Conservation (phyloP, 2,888 invertebrate species). For the Drosophila birchii region DNA sequence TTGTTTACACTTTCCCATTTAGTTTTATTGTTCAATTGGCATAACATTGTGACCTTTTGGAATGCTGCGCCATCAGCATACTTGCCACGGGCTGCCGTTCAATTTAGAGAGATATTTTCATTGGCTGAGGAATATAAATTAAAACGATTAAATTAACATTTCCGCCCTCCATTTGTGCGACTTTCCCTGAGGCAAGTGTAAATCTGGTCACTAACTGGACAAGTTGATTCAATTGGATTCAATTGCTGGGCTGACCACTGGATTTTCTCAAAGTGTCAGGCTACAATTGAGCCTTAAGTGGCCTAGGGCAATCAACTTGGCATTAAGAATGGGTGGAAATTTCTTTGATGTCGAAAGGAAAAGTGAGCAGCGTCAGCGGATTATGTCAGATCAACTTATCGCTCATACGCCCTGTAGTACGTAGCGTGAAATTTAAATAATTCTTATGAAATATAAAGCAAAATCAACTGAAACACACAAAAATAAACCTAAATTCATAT, state of each 20-base stretch:
- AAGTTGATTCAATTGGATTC: slow-evolving; percentile 60
- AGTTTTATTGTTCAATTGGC: slow-evolving; percentile 25
- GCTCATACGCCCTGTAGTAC: slow-evolving; percentile 23
- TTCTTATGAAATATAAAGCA: not conserved
- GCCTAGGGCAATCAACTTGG: slow-evolving; percentile 40
- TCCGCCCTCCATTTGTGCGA: slow-evolving; percentile 55
- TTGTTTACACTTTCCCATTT: slow-evolving; percentile 40
- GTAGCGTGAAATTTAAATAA: not conserved
- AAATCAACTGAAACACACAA: slow-evolving; percentile 15
- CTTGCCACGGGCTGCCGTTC: slow-evolving; percentile 9
- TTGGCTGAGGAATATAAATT: slow-evolving; percentile 46
- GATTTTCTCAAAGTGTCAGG: slow-evolving; percentile 14
- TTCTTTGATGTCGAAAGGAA: slow-evolving; percentile 18
- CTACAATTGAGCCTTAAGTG: slow-evolving; percentile 36
- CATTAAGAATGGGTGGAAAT: slow-evolving; percentile 19
- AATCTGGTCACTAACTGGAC: slow-evolving; percentile 30
- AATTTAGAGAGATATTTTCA: slow-evolving; percentile 21
- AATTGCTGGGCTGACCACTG: slow-evolving; percentile 46
- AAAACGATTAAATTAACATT: slow-evolving; percentile 67
- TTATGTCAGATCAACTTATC: slow-evolving; percentile 19
- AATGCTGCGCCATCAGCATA: slow-evolving; percentile 28
- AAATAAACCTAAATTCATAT: slow-evolving; percentile 22
- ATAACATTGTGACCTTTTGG: slow-evolving; percentile 34
- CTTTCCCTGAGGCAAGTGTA: slow-evolving; percentile 28
- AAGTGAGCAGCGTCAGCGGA: slow-evolving; percentile 6